These are phyloP conservation scores for Thereva nobilitata DNA, from an alignment of 2,888 invertebrate species.

Conservation along the genomic window DNA sequence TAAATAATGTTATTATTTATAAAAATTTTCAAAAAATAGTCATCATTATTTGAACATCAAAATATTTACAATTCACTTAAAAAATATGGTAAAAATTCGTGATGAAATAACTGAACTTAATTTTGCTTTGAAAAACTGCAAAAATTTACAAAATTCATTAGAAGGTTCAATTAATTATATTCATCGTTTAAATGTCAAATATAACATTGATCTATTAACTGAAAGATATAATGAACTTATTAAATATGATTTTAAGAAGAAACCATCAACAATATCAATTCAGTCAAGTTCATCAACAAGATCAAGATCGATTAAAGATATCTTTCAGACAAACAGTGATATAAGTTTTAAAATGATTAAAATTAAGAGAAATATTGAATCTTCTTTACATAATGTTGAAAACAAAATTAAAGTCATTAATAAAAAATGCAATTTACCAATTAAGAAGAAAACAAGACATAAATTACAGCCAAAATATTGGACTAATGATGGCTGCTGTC, in stretches of 20 bases:
- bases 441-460: neutral
- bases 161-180: constrained; percentile 37
- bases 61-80: too few species aligned
- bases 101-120: constrained; percentile 35
- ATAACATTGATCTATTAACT: constrained; percentile 35
- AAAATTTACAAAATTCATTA: constrained; percentile 35
- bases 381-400: constrained; percentile 35
- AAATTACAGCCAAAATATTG: neutral
- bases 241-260: neutral
- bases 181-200: constrained; percentile 34
- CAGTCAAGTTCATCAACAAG: neutral
- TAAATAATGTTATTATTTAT: too few species aligned
- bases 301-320: constrained; percentile 15
- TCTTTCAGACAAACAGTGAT: constrained; percentile 29
- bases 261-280: neutral
- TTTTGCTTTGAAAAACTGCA: constrained; percentile 37
- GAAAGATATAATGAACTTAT: constrained; percentile 33
- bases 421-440: constrained; percentile 4
- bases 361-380: constrained; percentile 38
- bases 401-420: constrained; percentile 29
- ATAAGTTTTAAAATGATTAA: constrained; percentile 38
- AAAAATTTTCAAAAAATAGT: too few species aligned
- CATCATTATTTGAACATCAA: too few species aligned
- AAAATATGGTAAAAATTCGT: too few species aligned
- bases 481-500: constrained; percentile 1